Evolutionary conservation across 2,888 invertebrate species (phyloP).

Genomic region (Stictocephala bisonia): DNA sequence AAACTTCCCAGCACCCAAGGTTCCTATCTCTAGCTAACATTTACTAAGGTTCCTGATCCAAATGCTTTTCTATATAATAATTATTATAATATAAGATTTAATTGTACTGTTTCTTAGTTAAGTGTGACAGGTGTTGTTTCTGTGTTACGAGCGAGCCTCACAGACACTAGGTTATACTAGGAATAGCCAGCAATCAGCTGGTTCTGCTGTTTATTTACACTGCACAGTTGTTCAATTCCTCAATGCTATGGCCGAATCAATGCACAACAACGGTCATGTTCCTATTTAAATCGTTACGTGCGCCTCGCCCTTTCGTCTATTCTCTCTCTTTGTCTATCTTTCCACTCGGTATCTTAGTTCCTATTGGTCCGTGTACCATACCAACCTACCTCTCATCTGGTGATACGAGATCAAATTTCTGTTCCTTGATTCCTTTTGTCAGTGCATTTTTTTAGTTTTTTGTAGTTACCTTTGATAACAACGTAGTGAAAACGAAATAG

Average conservation of each 20-base stretch:
- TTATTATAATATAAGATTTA: constrained; percentile 54
- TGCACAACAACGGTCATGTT: constrained; percentile 23
- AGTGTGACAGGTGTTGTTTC: constrained; percentile 54
- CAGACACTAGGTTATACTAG: constrained; percentile 23
- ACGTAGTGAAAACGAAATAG: no score
- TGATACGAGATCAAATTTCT: constrained; percentile 11
- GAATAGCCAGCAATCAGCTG: constrained; percentile 1
- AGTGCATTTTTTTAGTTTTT: neutral
- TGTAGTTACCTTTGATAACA: no score
- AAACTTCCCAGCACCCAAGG: constrained; percentile 64
- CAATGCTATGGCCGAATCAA: constrained; percentile 35
- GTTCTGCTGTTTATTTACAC: constrained; percentile 25
- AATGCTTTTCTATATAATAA: constrained; percentile 63
- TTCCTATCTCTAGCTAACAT: constrained; percentile 65
- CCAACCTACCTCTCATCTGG: constrained; percentile 5
- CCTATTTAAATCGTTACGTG: constrained; percentile 12
- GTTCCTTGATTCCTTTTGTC: neutral
- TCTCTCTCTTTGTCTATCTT: no score
- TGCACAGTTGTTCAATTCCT: constrained; percentile 26
- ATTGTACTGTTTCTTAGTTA: constrained; percentile 56
- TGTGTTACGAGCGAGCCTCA: constrained; percentile 5
- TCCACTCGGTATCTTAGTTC: constrained; percentile 30
- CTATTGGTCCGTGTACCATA: constrained; percentile 12
- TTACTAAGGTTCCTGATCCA: constrained; percentile 65
- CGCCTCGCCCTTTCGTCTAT: constrained; percentile 8